Conservation (phyloP, 2,113 vertebrate species). For the Delphinus delphis region DNA sequence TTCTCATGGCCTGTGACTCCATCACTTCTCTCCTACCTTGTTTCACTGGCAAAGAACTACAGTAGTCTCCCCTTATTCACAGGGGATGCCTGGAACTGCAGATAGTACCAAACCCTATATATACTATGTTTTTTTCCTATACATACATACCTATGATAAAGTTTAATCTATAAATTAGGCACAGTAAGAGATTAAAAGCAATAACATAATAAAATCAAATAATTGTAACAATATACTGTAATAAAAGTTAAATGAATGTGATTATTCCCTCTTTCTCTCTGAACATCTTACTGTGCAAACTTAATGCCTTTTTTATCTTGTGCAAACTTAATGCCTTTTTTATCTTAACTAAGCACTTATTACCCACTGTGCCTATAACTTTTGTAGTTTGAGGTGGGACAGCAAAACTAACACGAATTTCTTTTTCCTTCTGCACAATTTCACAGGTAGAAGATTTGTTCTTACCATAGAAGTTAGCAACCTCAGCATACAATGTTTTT, state of each 20-base stretch:
- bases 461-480: neutral
- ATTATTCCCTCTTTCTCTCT: neutral
- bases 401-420: neutral
- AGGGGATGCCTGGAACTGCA: neutral
- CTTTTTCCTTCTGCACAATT: neutral
- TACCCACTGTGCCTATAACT: neutral
- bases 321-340: neutral
- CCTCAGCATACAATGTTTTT: neutral
- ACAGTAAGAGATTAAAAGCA: neutral
- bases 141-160: neutral
- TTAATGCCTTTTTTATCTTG: neutral
- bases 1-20: neutral
- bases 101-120: neutral
- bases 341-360: too few species aligned
- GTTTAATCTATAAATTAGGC: neutral
- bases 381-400: neutral
- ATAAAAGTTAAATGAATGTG: neutral
- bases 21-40: neutral
- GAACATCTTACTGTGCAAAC: neutral
- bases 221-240: neutral
- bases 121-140: neutral
- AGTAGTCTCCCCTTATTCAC: neutral
- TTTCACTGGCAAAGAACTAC: neutral
- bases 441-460: neutral
- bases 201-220: neutral